These are phyloP conservation scores for Atopsyche davidsoni DNA, from an alignment of 1,140 invertebrate genomes.

Conservation along the genomic window DNA sequence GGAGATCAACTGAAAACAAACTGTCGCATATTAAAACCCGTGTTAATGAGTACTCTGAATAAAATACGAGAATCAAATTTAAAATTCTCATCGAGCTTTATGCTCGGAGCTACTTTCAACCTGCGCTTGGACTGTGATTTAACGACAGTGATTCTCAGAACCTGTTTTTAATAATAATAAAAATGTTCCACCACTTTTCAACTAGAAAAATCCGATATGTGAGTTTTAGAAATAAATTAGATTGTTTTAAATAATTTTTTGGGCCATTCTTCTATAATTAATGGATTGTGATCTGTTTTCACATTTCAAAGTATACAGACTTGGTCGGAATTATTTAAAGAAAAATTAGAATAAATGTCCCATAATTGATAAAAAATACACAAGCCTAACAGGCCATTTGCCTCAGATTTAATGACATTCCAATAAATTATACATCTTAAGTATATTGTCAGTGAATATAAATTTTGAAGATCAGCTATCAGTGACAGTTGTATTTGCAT, in stretches of 20 bases:
- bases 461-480: too few species aligned
- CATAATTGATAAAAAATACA: neutral
- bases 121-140: constrained; percentile 16
- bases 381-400: neutral
- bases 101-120: neutral
- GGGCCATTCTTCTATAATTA: neutral
- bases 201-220: neutral
- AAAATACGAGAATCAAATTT: constrained; percentile 15
- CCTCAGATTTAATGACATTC: constrained; percentile 2
- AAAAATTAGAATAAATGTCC: constrained; percentile 2
- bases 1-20: constrained; percentile 23
- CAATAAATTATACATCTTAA: constrained; percentile 7
- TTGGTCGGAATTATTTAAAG: too few species aligned
- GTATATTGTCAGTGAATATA: too few species aligned
- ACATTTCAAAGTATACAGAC: too few species aligned
- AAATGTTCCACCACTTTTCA: neutral
- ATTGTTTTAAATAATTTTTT: neutral
- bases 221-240: neutral
- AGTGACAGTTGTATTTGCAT: too few species aligned
- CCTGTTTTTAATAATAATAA: constrained; percentile 12
- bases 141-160: neutral
- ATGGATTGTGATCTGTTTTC: too few species aligned
- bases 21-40: constrained; percentile 27
- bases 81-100: constrained; percentile 20
- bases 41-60: constrained; percentile 30